Percentiles rank a stretch among this genome's conserved stretches.
phyloP scores from a whole-genome alignment of 2,888 invertebrate genomes.

The Baronia brevicornis region DNA sequence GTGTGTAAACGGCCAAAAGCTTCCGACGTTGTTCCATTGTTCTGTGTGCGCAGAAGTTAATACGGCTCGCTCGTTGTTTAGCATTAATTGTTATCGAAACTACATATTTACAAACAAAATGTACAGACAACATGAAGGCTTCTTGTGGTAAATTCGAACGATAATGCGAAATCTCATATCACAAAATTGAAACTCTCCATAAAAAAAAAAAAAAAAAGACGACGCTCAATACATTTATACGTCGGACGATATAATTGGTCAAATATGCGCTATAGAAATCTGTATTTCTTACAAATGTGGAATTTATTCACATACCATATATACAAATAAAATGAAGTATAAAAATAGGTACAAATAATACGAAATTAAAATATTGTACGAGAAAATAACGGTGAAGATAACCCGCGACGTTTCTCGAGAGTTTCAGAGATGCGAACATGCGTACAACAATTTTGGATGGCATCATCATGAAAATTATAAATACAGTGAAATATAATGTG shows the following conservation, averaged over 20 bases:
- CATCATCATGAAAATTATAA: slow-evolving; percentile 32
- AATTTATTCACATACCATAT: slow-evolving; percentile 20
- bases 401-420: slow-evolving; percentile 26
- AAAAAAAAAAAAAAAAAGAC: background rate
- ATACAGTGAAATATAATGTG: slow-evolving; percentile 45
- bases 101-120: slow-evolving; percentile 68
- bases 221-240: background rate
- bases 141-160: slow-evolving; percentile 51
- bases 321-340: slow-evolving; percentile 17
- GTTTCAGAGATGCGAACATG: slow-evolving; percentile 39
- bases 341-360: slow-evolving; percentile 52
- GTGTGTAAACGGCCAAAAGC: slow-evolving; percentile 17
- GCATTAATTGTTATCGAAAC: slow-evolving; percentile 61
- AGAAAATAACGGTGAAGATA: slow-evolving; percentile 21
- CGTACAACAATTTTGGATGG: slow-evolving; percentile 43
- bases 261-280: slow-evolving; percentile 14
- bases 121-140: slow-evolving; percentile 57
- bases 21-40: slow-evolving; percentile 18
- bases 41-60: slow-evolving; percentile 67
- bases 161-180: slow-evolving; percentile 38
- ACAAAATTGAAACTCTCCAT: slow-evolving; percentile 44
- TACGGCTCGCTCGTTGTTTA: slow-evolving; percentile 61
- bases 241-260: slow-evolving; percentile 9
- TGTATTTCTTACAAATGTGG: slow-evolving; percentile 15
- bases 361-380: slow-evolving; percentile 41